Percentiles rank a stretch among this genome's conserved stretches.
Conservation (phyloP, 1,140 invertebrate genomes). For the Euborellia annulipes region DNA sequence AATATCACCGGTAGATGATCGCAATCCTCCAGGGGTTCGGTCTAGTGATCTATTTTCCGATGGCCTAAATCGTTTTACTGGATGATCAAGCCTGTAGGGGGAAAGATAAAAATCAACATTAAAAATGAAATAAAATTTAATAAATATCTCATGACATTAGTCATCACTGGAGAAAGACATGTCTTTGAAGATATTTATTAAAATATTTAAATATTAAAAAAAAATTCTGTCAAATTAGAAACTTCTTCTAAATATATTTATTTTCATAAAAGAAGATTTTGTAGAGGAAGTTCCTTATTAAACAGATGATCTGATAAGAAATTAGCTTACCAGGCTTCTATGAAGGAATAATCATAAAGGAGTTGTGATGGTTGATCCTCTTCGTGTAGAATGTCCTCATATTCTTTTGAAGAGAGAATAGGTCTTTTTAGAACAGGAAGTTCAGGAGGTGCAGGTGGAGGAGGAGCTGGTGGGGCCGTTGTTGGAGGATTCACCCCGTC, state of each 20-base stretch:
- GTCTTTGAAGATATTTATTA: too few species aligned
- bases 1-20: conserved; percentile 6
- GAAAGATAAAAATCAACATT: too few species aligned
- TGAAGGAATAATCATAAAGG: conserved; percentile 73
- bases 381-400: conserved; percentile 54
- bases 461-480: conserved; percentile 8
- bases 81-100: conserved; percentile 62
- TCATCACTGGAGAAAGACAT: too few species aligned
- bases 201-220: too few species aligned
- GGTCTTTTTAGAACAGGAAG: conserved; percentile 44
- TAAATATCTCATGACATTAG: too few species aligned
- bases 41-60: conserved; percentile 16
- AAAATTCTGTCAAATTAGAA: too few species aligned
- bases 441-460: conserved; percentile 14
- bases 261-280: too few species aligned
- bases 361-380: conserved; percentile 64
- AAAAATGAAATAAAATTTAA: too few species aligned
- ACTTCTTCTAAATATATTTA: too few species aligned
- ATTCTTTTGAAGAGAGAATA: conserved; percentile 48
- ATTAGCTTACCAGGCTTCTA: conserved; percentile 59
- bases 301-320: neutral
- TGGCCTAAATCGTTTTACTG: conserved; percentile 63
- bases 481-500: conserved; percentile 9
- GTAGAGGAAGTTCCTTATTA: too few species aligned
- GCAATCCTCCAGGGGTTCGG: conserved; percentile 14